Evolutionary conservation across 2,797 vertebrate genomes (phyloP).

Genomic region (Hyperoplus lanceolatus): DNA sequence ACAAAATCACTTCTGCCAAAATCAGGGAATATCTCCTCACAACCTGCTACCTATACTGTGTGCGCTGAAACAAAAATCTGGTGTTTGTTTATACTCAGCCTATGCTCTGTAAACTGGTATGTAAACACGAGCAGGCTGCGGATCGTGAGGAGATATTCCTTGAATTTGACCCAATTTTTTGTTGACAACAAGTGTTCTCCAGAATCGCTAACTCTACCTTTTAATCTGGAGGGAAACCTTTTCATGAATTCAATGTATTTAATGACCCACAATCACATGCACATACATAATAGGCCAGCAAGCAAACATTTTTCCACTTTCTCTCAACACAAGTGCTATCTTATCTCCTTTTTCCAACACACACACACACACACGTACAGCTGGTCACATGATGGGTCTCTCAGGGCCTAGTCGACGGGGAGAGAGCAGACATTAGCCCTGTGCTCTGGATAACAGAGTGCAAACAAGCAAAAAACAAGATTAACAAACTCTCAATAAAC

Average conservation of each 20-base stretch:
- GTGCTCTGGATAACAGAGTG: slow-evolving; percentile 39
- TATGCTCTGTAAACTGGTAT: no score
- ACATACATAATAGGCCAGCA: neutral
- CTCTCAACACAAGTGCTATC: slow-evolving; percentile 17
- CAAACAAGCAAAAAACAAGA: slow-evolving; percentile 38
- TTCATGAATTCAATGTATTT: slow-evolving; percentile 1
- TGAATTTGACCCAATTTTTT: no score
- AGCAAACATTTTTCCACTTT: slow-evolving; percentile 36
- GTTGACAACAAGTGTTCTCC: no score
- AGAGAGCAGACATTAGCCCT: slow-evolving; percentile 10
- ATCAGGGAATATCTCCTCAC: no score
- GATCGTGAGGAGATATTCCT: no score
- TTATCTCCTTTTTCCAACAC: slow-evolving; percentile 31
- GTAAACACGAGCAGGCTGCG: no score
- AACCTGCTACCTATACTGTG: no score
- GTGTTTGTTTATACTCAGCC: no score
- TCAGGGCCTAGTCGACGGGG: neutral
- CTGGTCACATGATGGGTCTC: slow-evolving; percentile 49
- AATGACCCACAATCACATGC: neutral
- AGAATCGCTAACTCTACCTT: no score
- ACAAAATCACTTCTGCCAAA: no score
- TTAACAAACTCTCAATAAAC: slow-evolving; percentile 24
- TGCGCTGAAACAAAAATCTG: no score
- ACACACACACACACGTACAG: slow-evolving; percentile 8
- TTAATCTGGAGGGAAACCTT: neutral